Evolutionary conservation across 2,888 invertebrate species (phyloP).

Genomic region (Eupithecia exiguata): DNA sequence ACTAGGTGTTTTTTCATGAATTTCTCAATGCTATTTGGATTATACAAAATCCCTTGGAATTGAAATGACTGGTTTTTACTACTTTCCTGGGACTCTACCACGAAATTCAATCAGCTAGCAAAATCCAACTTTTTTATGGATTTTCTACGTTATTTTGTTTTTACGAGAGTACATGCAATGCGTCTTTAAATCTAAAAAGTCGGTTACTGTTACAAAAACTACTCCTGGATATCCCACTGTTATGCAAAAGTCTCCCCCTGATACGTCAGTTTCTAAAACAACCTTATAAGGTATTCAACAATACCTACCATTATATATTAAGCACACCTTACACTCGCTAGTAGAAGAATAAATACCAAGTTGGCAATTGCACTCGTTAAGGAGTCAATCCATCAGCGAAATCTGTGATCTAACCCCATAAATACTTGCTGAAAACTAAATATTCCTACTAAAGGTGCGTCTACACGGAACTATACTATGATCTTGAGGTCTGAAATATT

Average conservation of each 20-base stretch:
- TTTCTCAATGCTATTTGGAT: neutral
- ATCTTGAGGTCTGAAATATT: neutral
- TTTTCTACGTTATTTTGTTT: neutral
- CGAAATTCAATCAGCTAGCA: too few species aligned
- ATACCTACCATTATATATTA: conserved; percentile 3
- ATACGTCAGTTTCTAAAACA: neutral
- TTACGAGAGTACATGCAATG: neutral
- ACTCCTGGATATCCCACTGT: neutral
- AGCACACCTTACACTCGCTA: neutral
- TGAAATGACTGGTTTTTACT: neutral
- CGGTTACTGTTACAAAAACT: neutral
- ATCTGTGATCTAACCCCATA: conserved; percentile 35
- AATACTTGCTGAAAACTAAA: conserved; percentile 34
- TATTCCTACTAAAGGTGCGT: conserved; percentile 25
- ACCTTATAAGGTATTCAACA: neutral
- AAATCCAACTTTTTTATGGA: neutral
- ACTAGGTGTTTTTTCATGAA: neutral
- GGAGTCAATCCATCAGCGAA: conserved; percentile 32
- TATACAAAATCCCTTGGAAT: neutral
- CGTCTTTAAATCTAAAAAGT: neutral
- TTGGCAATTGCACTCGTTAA: conserved; percentile 23
- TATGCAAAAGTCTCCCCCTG: neutral
- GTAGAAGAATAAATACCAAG: conserved; percentile 15
- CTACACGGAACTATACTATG: neutral
- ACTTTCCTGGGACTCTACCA: neutral